Percentiles rank a stretch among this genome's conserved stretches.
phyloP scores from a whole-genome alignment of 1,140 invertebrate genomes.

The Tetragnatha versicolor region DNA sequence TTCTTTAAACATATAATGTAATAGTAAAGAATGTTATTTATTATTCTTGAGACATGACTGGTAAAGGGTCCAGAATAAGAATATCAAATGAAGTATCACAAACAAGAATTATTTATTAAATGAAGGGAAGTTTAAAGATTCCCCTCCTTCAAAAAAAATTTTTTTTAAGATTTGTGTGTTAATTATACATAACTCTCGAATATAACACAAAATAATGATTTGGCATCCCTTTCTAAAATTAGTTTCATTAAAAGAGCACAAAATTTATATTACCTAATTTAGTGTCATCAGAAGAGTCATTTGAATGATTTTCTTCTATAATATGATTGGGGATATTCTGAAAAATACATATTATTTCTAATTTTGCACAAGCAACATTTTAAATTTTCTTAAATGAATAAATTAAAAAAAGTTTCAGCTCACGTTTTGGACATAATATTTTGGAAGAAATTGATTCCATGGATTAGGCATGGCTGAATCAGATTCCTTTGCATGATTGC shows the following conservation, averaged over 20 bases:
- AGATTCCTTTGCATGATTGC: constrained; percentile 67
- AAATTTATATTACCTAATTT: too few relatives aligned
- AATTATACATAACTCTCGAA: background rate
- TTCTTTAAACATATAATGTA: too few relatives aligned
- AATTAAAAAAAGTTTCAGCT: background rate
- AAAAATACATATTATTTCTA: background rate
- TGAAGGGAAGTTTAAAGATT: too few relatives aligned
- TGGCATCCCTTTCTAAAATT: too few relatives aligned
- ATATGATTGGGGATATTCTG: constrained; percentile 21
- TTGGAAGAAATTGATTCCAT: constrained; percentile 80
- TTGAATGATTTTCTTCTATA: constrained; percentile 39
- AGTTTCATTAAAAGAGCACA: too few relatives aligned
- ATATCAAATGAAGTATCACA: too few relatives aligned
- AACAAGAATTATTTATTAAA: too few relatives aligned
- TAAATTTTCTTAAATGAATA: background rate
- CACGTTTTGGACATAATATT: constrained; percentile 65
- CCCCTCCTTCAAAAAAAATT: too few relatives aligned
- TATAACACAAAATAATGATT: background rate
- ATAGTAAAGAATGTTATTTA: too few relatives aligned
- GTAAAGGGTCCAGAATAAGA: too few relatives aligned
- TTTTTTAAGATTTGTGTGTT: background rate
- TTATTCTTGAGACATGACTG: too few relatives aligned
- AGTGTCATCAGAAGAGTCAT: constrained; percentile 1
- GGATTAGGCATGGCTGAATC: constrained; percentile 74
- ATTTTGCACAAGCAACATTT: background rate